Percentiles rank a stretch among this genome's conserved stretches.
Conservation (phyloP, 1,140 invertebrate genomes). For the Dreissena polymorpha region DNA sequence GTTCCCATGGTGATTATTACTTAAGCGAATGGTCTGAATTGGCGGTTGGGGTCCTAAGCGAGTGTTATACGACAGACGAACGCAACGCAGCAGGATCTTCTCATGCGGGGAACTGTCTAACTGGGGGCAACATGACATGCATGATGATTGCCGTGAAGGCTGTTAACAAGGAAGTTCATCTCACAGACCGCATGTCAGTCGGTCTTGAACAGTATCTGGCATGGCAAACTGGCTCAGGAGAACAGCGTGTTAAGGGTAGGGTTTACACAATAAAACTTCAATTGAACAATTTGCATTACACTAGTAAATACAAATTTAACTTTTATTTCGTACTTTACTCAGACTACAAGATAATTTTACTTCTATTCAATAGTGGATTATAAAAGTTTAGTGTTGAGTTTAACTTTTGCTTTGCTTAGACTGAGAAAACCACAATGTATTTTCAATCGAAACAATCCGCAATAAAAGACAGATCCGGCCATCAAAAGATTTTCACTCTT, state of each 20-base stretch:
- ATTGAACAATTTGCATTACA: too few relatives aligned
- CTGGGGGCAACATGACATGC: slow-evolving; percentile 76
- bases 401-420: too few relatives aligned
- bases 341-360: too few relatives aligned
- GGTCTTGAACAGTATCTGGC: slow-evolving; percentile 78
- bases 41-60: slow-evolving; percentile 76
- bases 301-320: too few relatives aligned
- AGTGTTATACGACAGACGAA: slow-evolving; percentile 77
- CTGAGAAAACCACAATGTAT: too few relatives aligned
- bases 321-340: too few relatives aligned
- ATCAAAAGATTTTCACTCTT: too few relatives aligned
- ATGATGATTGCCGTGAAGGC: slow-evolving; percentile 75
- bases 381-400: too few relatives aligned
- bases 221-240: slow-evolving; percentile 72
- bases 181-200: slow-evolving; percentile 78
- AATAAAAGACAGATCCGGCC: too few relatives aligned
- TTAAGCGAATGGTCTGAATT: slow-evolving; percentile 74
- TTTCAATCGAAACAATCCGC: too few relatives aligned
- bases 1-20: too few relatives aligned
- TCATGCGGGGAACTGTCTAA: slow-evolving; percentile 71
- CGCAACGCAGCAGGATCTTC: slow-evolving; percentile 72
- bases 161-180: slow-evolving; percentile 77
- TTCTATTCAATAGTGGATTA: too few relatives aligned
- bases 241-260: slow-evolving; percentile 66
- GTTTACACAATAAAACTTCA: not conserved